phyloP scores from a whole-genome alignment of 1,140 invertebrate species.

The Elysia chlorotica region DNA sequence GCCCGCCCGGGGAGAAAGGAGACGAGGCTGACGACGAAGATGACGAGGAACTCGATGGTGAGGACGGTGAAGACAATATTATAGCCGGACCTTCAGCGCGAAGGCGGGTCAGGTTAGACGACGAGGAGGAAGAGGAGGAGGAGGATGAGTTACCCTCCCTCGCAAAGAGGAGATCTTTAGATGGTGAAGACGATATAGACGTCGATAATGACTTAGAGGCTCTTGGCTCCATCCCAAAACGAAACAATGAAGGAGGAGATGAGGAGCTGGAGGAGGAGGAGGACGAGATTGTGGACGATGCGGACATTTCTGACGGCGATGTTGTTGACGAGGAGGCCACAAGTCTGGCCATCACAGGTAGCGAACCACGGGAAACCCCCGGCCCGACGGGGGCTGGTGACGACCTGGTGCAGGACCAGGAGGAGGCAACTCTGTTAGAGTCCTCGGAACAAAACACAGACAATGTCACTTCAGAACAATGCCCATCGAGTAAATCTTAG shows the following conservation, averaged over 20 bases:
- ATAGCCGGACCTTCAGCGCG: conserved; percentile 7
- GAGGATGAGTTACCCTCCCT: background rate
- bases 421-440: background rate
- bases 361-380: too few species aligned
- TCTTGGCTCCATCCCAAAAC: too few species aligned
- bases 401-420: background rate
- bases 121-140: conserved; percentile 25
- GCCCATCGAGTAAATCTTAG: too few species aligned
- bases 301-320: conserved; percentile 1
- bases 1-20: conserved; percentile 2
- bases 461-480: too few species aligned
- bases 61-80: conserved; percentile 54
- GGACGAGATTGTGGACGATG: conserved; percentile 19
- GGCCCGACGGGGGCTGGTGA: background rate
- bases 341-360: background rate
- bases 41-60: conserved; percentile 20
- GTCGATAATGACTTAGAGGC: conserved; percentile 22
- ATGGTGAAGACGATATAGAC: conserved; percentile 23
- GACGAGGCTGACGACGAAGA: conserved; percentile 15
- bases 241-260: conserved; percentile 35
- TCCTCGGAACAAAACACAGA: too few species aligned
- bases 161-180: background rate
- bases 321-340: background rate
- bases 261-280: conserved; percentile 29
- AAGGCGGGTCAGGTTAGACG: conserved; percentile 21